Conservation (phyloP, 2,113 vertebrate species). For the Pagrus major region DNA sequence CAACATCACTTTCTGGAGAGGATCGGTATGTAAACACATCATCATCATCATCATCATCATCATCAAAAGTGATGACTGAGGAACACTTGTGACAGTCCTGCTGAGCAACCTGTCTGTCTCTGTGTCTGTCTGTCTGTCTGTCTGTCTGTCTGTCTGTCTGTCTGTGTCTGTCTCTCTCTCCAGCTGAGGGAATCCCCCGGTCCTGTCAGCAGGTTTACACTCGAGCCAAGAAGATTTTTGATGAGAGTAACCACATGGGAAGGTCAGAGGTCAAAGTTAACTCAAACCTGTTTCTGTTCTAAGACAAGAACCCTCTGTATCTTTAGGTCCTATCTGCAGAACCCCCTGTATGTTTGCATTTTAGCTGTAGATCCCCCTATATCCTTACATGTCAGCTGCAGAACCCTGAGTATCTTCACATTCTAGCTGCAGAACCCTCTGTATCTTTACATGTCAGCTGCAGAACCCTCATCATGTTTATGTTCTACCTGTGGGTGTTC, state of each 20-base stretch:
- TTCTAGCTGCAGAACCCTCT: not conserved
- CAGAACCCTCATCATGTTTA: not conserved
- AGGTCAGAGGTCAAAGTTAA: slow-evolving; percentile 65
- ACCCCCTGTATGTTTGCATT: not conserved
- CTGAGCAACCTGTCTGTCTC: not conserved
- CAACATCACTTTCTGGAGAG: slow-evolving; percentile 64
- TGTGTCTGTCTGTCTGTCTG: not conserved
- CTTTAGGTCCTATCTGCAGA: not conserved
- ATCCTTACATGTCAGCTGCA: not conserved
- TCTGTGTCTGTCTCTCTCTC: not conserved
- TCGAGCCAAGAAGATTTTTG: slow-evolving; percentile 76
- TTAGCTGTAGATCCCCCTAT: not conserved
- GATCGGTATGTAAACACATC: slow-evolving; percentile 59
- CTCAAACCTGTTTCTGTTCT: not conserved
- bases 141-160: not conserved
- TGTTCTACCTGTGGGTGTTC: not conserved
- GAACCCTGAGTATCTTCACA: not conserved
- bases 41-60: too few species aligned
- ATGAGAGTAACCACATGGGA: slow-evolving; percentile 72
- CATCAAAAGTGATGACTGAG: not conserved
- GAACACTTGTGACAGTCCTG: not conserved
- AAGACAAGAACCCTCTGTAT: not conserved
- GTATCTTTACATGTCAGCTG: too few species aligned
- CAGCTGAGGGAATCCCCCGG: slow-evolving; percentile 78
- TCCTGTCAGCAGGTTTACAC: slow-evolving; percentile 63